phyloP scores from a whole-genome alignment of 2,888 invertebrate genomes.

The Endotricha flammealis region DNA sequence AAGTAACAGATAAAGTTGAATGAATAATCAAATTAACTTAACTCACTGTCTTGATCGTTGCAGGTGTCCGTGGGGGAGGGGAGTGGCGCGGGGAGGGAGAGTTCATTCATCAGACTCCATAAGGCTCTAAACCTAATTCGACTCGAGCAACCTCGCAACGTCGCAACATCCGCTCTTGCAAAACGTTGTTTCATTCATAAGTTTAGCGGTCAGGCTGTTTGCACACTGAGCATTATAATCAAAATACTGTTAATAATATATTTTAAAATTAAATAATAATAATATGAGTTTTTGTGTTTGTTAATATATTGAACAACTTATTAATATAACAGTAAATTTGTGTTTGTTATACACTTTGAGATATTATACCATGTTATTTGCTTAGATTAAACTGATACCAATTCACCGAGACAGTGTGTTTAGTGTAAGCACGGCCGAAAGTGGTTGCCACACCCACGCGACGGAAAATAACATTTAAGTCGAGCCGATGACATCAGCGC shows the following conservation, averaged over 20 bases:
- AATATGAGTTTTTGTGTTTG: no score
- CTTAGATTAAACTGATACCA: background rate
- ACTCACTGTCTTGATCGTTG: conserved; percentile 15
- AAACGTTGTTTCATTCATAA: conserved; percentile 78
- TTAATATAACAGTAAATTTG: no score
- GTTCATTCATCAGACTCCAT: conserved; percentile 76
- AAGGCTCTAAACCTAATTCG: conserved; percentile 78
- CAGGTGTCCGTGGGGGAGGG: conserved; percentile 23
- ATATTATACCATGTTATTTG: no score
- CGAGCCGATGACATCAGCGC: conserved; percentile 73
- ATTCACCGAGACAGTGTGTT: conserved; percentile 11
- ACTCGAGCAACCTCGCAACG: conserved; percentile 73
- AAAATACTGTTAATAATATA: no score
- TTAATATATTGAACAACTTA: no score
- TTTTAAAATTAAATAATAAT: no score
- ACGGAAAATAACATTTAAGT: conserved; percentile 72
- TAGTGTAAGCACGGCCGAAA: conserved; percentile 47
- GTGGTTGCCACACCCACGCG: conserved; percentile 63
- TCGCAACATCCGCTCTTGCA: conserved; percentile 79
- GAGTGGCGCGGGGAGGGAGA: conserved; percentile 27
- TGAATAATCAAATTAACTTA: background rate
- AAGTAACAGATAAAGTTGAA: no score
- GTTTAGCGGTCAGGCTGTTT: conserved; percentile 46
- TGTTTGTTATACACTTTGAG: no score
- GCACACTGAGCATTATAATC: conserved; percentile 48